phyloP scores from a whole-genome alignment of 2,888 invertebrate genomes.

The Sepiola atlantica region DNA sequence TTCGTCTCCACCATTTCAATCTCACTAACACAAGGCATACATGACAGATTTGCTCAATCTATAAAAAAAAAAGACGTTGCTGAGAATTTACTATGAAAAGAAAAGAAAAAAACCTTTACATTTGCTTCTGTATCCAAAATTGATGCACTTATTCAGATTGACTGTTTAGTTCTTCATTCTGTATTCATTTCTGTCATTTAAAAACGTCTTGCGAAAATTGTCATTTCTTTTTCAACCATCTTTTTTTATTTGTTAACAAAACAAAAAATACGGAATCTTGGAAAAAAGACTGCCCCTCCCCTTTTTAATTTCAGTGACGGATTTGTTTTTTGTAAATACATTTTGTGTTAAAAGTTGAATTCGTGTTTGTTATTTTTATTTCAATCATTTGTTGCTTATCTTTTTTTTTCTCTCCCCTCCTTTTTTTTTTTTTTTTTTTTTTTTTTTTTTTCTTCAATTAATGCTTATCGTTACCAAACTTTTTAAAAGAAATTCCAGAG shows the following conservation, averaged over 20 bases:
- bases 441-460: too few species aligned
- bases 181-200: conserved; percentile 14
- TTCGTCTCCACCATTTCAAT: too few species aligned
- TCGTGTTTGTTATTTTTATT: background rate
- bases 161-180: background rate
- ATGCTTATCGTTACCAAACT: too few species aligned
- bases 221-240: conserved; percentile 10
- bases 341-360: background rate
- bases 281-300: background rate
- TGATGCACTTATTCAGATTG: background rate
- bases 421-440: too few species aligned
- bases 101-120: background rate
- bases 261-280: background rate
- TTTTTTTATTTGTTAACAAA: background rate
- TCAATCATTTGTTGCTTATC: too few species aligned
- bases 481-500: too few species aligned
- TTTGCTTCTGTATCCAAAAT: background rate
- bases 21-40: background rate
- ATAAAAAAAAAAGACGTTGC: background rate
- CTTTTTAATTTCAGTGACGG: conserved; percentile 9
- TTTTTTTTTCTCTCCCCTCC: too few species aligned
- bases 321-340: conserved; percentile 32
- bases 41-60: background rate
- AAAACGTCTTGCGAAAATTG: background rate
- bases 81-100: background rate